phyloP scores from a whole-genome alignment of 2,888 invertebrate genomes.

The Patella pellucida region DNA sequence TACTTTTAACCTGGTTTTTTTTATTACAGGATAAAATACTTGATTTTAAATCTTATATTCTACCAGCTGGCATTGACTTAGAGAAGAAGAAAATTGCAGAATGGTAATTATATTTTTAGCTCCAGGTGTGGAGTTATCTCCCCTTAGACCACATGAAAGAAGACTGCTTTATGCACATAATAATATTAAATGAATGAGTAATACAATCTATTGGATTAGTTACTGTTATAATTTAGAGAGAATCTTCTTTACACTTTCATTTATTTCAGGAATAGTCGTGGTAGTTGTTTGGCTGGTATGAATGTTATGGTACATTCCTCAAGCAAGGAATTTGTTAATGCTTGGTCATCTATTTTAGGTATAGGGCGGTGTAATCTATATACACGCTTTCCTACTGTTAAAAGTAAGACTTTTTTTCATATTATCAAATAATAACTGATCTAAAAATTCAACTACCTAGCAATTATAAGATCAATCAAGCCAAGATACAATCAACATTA shows the following conservation, averaged over 20 bases:
- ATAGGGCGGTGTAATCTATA: constrained; percentile 53
- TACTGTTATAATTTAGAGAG: no score
- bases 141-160: no score
- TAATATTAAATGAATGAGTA: no score
- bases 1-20: no score
- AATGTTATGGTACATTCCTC: constrained; percentile 50
- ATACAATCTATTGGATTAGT: no score
- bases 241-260: no score
- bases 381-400: constrained; percentile 37
- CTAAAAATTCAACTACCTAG: no score
- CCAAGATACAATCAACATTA: no score
- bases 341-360: constrained; percentile 57
- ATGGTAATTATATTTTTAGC: constrained; percentile 46
- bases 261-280: constrained; percentile 39
- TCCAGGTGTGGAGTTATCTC: no score
- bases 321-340: constrained; percentile 49
- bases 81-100: constrained; percentile 58
- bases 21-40: constrained; percentile 62
- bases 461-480: no score
- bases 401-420: not conserved
- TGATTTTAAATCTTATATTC: constrained; percentile 71
- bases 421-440: not conserved
- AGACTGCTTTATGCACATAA: no score
- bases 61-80: constrained; percentile 76
- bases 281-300: constrained; percentile 37